phyloP scores from a whole-genome alignment of 2,797 vertebrate species.

The Schizopygopsis pylzovi region DNA sequence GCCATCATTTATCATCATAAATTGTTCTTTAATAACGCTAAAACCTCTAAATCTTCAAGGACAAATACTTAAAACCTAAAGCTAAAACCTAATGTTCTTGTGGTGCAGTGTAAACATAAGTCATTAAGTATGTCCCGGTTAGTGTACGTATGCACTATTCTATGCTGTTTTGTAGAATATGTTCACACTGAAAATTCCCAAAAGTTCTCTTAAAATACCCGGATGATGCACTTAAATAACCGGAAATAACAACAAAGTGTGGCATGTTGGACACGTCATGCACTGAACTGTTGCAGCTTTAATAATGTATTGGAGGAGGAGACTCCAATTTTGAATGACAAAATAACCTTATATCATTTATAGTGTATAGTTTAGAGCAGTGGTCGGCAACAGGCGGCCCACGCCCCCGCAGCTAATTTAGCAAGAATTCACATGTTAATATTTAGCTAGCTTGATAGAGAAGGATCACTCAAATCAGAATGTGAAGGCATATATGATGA shows the following conservation, averaged over 20 bases:
- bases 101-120: neutral
- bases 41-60: neutral
- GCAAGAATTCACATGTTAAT: too few species aligned
- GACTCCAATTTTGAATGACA: too few species aligned
- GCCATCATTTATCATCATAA: neutral
- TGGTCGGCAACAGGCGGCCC: too few species aligned
- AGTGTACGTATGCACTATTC: too few species aligned
- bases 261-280: neutral
- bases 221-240: too few species aligned
- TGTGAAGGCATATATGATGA: too few species aligned
- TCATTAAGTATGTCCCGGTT: too few species aligned
- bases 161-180: neutral
- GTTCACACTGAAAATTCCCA: neutral
- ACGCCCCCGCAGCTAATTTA: too few species aligned
- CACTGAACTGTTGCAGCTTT: neutral
- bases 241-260: neutral
- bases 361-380: neutral
- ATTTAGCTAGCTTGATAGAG: too few species aligned
- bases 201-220: too few species aligned
- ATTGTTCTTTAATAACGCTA: neutral
- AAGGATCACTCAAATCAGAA: too few species aligned
- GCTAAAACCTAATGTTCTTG: neutral
- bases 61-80: neutral
- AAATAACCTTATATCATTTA: too few species aligned
- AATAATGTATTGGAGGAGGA: neutral